phyloP scores from a whole-genome alignment of 2,888 invertebrate species.

The Acleris emargana region DNA sequence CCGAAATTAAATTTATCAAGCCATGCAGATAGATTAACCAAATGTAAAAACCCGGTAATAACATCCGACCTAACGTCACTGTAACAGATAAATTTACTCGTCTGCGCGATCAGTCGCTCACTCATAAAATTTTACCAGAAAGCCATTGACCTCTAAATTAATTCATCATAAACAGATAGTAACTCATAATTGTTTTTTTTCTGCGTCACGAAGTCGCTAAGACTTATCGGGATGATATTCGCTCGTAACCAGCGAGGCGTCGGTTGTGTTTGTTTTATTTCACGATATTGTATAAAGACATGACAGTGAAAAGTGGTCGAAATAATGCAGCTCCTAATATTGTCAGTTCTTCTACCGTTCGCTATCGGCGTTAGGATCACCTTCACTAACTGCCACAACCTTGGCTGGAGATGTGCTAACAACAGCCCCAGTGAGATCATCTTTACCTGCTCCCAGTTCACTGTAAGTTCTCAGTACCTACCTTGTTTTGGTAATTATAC shows the following conservation, averaged over 20 bases:
- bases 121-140: slow-evolving; percentile 17
- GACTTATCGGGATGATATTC: slow-evolving; percentile 63
- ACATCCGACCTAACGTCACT: slow-evolving; percentile 1
- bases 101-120: slow-evolving; percentile 6
- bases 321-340: slow-evolving; percentile 44
- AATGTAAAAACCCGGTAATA: slow-evolving; percentile 20
- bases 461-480: slow-evolving; percentile 60
- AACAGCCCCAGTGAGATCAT: slow-evolving; percentile 62
- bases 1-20: not conserved
- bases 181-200: slow-evolving; percentile 47
- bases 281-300: slow-evolving; percentile 35
- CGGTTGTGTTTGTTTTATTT: slow-evolving; percentile 45
- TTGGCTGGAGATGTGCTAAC: slow-evolving; percentile 74
- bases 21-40: not conserved
- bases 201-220: slow-evolving; percentile 49
- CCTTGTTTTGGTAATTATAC: too few relatives aligned
- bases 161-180: slow-evolving; percentile 52
- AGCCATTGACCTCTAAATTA: slow-evolving; percentile 39
- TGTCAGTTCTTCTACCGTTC: slow-evolving; percentile 44
- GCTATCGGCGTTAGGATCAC: slow-evolving; percentile 61
- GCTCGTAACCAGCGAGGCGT: slow-evolving; percentile 55
- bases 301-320: slow-evolving; percentile 45
- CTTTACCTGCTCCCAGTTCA: slow-evolving; percentile 56
- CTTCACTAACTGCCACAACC: slow-evolving; percentile 69
- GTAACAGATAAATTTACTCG: slow-evolving; percentile 20